Evolutionary conservation across 2,113 vertebrate species (phyloP).

Genomic region (Sylvietta virens): DNA sequence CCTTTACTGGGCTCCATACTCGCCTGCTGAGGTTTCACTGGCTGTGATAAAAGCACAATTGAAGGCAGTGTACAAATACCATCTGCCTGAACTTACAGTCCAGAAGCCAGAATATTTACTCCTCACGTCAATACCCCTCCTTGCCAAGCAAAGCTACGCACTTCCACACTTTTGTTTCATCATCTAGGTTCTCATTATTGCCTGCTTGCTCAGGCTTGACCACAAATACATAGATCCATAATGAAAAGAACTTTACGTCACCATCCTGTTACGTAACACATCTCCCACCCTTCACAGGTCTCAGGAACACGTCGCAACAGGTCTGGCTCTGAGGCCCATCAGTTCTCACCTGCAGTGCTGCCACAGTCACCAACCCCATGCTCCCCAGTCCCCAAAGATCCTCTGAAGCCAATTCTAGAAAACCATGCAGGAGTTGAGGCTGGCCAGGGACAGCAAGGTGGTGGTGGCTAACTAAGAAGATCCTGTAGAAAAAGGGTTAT

Average conservation of each 20-base stretch:
- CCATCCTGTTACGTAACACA: background rate
- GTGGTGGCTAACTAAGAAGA: background rate
- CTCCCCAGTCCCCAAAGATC: background rate
- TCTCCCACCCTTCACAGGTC: background rate
- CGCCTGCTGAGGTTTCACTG: background rate
- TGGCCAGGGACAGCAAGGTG: background rate
- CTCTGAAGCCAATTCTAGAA: background rate
- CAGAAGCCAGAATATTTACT: background rate
- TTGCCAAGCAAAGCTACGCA: background rate
- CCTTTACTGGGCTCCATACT: background rate
- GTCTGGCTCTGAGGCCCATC: background rate
- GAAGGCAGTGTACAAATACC: background rate
- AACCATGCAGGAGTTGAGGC: background rate
- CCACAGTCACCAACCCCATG: accelerated
- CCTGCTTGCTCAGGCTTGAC: background rate
- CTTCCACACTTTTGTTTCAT: background rate
- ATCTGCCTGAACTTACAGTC: background rate
- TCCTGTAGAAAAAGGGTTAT: background rate
- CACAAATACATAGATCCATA: background rate
- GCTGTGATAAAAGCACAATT: background rate
- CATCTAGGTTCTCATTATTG: background rate
- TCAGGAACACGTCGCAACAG: background rate
- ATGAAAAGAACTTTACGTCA: background rate
- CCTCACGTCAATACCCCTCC: background rate
- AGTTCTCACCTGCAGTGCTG: background rate